Conservation (phyloP, 2,113 vertebrate species). For the Odobenus rosmarus region DNA sequence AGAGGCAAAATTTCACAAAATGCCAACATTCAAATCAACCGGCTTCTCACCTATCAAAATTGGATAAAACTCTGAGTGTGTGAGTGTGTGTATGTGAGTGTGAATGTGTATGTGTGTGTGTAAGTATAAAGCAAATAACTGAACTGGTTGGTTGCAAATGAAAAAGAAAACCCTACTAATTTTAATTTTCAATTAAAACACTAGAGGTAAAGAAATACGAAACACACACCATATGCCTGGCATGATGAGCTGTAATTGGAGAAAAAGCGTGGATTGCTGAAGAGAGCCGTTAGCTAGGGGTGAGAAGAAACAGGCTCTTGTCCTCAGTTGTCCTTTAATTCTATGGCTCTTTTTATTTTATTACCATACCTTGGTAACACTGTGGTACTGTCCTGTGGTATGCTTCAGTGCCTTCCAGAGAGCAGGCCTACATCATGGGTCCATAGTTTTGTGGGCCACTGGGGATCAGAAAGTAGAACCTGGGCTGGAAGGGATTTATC, state of each 20-base stretch:
- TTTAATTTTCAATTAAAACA: slow-evolving; percentile 40
- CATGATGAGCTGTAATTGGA: neutral
- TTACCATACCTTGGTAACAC: neutral
- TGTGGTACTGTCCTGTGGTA: neutral
- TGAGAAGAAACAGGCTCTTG: neutral
- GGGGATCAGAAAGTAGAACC: slow-evolving; percentile 37
- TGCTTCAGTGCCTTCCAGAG: neutral
- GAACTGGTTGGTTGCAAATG: neutral
- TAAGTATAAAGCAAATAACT: neutral
- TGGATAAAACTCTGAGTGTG: neutral
- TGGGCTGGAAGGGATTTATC: neutral
- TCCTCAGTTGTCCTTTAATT: neutral
- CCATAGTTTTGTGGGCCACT: neutral
- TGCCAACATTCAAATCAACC: slow-evolving; percentile 24
- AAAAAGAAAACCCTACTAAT: neutral
- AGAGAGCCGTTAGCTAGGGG: neutral
- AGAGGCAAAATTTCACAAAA: slow-evolving; percentile 48
- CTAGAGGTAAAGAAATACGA: neutral
- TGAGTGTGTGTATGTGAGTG: neutral
- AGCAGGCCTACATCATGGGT: neutral
- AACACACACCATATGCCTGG: neutral
- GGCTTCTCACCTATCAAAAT: neutral
- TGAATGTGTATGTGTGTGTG: neutral
- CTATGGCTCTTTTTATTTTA: neutral
- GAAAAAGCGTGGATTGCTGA: neutral